Evolutionary conservation across 2,113 vertebrate species (phyloP).

Genomic region (Muntiacus reevesi): DNA sequence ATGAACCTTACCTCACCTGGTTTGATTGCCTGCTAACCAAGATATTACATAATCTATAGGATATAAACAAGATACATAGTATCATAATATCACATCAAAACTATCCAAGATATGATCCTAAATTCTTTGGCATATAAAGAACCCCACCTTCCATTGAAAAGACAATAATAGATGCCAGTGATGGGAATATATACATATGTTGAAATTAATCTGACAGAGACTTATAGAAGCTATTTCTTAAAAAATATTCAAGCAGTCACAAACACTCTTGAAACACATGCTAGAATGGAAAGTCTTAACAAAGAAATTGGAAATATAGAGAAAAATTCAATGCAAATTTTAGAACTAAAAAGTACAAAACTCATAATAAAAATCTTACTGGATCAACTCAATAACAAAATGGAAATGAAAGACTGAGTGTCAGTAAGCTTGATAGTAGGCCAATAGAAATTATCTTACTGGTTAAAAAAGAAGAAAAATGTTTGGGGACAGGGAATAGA

Average conservation of each 20-base stretch:
- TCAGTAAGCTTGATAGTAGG: background rate
- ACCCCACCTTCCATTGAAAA: background rate
- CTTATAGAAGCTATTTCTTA: background rate
- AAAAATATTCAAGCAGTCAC: background rate
- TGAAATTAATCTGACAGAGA: background rate
- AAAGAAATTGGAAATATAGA: background rate
- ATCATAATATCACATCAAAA: background rate
- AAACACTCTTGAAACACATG: constrained; percentile 20
- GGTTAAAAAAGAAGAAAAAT: background rate
- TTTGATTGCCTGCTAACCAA: background rate
- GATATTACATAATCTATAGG: background rate
- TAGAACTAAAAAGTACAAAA: background rate
- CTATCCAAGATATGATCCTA: background rate
- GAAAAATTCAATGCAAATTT: background rate
- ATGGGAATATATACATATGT: background rate
- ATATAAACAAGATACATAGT: background rate
- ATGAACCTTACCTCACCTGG: background rate
- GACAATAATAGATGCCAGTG: background rate
- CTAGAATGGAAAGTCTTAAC: background rate
- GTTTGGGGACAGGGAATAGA: background rate
- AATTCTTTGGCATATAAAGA: background rate
- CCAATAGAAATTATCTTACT: background rate
- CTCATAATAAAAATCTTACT: background rate
- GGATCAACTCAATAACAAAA: background rate
- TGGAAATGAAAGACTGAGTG: background rate